phyloP scores from a whole-genome alignment of 1,140 invertebrate species.

The Latrodectus geometricus region DNA sequence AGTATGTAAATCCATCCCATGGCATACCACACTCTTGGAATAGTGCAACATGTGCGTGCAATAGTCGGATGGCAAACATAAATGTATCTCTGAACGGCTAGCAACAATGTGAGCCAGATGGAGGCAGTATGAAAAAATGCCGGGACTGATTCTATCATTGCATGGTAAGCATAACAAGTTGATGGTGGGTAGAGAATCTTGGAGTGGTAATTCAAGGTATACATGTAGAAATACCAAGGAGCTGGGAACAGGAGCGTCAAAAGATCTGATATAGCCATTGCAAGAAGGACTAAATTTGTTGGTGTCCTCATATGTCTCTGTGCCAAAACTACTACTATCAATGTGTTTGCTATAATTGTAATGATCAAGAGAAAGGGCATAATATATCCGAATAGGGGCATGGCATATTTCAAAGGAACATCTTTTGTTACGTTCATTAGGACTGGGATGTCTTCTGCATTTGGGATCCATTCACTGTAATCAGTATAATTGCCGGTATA shows the following conservation, averaged over 20 bases:
- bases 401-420: conserved; percentile 75
- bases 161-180: conserved; percentile 82
- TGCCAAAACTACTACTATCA: conserved; percentile 81
- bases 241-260: conserved; percentile 89
- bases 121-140: conserved; percentile 92
- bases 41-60: conserved; percentile 87
- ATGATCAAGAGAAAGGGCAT: conserved; percentile 86
- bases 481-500: conserved; percentile 23
- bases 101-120: conserved; percentile 88
- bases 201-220: conserved; percentile 86
- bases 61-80: conserved; percentile 90
- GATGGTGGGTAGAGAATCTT: conserved; percentile 79
- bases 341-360: conserved; percentile 89
- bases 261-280: conserved; percentile 94
- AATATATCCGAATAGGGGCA: conserved; percentile 79
- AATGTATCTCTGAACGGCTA: conserved; percentile 90
- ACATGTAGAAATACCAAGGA: conserved; percentile 85
- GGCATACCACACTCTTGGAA: conserved; percentile 82
- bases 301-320: conserved; percentile 77
- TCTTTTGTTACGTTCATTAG: conserved; percentile 64
- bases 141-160: conserved; percentile 79
- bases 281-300: conserved; percentile 78
- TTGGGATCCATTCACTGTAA: conserved; percentile 6
- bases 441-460: conserved; percentile 5
- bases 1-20: conserved; percentile 80